Percentiles rank a stretch among this genome's conserved stretches.
These are phyloP conservation scores for Lutjanus argentimaculatus DNA, from an alignment of 2,797 vertebrate genomes.

Conservation along the genomic window DNA sequence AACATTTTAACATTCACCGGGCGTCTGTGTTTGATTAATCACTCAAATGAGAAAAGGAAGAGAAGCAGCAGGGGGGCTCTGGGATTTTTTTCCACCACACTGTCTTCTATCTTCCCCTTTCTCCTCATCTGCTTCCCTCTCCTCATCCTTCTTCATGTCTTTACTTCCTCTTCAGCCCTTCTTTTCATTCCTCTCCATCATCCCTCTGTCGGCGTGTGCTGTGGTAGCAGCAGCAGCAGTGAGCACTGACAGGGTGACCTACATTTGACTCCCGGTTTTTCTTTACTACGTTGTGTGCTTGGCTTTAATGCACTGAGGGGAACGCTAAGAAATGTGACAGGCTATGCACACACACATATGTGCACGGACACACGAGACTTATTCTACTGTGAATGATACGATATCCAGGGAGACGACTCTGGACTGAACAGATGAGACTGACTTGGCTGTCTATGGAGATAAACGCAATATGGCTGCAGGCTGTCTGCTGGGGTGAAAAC, in stretches of 20 bases:
- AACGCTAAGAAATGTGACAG: constrained; percentile 15
- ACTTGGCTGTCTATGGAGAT: constrained; percentile 29
- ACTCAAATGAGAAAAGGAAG: constrained; percentile 29
- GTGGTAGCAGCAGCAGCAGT: constrained; percentile 53
- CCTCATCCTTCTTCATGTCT: not conserved
- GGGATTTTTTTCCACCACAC: constrained; percentile 8
- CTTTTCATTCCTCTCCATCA: constrained; percentile 21
- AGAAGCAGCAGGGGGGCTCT: not conserved
- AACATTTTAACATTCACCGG: constrained; percentile 22
- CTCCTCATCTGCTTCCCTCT: not conserved
- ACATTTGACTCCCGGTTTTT: constrained; percentile 69
- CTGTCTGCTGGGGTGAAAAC: constrained; percentile 20
- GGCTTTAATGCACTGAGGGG: constrained; percentile 23
- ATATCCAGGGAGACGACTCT: constrained; percentile 30
- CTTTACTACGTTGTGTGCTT: constrained; percentile 29
- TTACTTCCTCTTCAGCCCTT: not conserved
- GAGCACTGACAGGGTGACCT: constrained; percentile 75
- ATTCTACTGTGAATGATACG: constrained; percentile 45
- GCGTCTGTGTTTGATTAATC: constrained; percentile 22
- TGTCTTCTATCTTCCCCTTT: not conserved
- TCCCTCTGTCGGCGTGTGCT: constrained; percentile 30
- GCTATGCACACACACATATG: constrained; percentile 5
- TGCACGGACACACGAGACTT: constrained; percentile 21
- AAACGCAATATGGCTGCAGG: constrained; percentile 26
- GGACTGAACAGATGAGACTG: constrained; percentile 25